Percentiles rank a stretch among this genome's conserved stretches.
Evolutionary conservation across 2,888 invertebrate genomes (phyloP).

Genomic region (Icerya purchasi): DNA sequence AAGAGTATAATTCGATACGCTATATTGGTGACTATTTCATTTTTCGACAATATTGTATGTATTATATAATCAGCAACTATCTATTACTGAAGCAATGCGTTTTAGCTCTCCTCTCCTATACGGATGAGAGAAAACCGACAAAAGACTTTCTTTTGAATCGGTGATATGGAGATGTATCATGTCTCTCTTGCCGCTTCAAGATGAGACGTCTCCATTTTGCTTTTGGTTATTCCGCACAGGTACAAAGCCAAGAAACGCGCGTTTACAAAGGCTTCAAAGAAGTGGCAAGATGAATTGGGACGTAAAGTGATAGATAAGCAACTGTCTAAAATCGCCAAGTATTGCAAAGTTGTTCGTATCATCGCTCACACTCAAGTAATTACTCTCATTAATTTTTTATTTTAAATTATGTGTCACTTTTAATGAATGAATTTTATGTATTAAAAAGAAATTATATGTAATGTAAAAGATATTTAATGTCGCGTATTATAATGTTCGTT

Average conservation of each 20-base stretch:
- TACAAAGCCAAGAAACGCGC: slow-evolving; percentile 99
- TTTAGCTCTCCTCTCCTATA: slow-evolving; percentile 16
- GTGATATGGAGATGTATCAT: background rate
- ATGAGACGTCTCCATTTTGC: background rate
- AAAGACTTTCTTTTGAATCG: background rate
- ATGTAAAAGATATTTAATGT: too few species aligned
- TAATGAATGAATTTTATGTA: background rate
- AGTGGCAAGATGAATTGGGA: slow-evolving; percentile 94
- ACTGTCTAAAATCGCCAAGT: slow-evolving; percentile 91
- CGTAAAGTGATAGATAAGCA: slow-evolving; percentile 92
- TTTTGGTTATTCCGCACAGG: slow-evolving; percentile 35
- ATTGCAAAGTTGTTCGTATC: slow-evolving; percentile 88
- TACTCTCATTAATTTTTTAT: background rate
- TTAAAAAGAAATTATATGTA: slow-evolving; percentile 10
- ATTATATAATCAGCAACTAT: too few species aligned
- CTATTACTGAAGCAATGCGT: too few species aligned
- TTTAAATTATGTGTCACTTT: background rate
- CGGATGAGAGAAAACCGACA: slow-evolving; percentile 12
- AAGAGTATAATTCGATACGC: too few species aligned
- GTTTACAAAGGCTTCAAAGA: slow-evolving; percentile 92
- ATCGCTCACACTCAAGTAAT: slow-evolving; percentile 92
- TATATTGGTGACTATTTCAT: too few species aligned
- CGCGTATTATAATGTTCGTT: too few species aligned
- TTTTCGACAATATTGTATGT: too few species aligned
- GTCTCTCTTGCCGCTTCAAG: background rate